A percentile compares a stretch with the other conserved stretches of the same genome.
Conservation (phyloP, 2,797 vertebrate genomes). For the Anas bernieri region DNA sequence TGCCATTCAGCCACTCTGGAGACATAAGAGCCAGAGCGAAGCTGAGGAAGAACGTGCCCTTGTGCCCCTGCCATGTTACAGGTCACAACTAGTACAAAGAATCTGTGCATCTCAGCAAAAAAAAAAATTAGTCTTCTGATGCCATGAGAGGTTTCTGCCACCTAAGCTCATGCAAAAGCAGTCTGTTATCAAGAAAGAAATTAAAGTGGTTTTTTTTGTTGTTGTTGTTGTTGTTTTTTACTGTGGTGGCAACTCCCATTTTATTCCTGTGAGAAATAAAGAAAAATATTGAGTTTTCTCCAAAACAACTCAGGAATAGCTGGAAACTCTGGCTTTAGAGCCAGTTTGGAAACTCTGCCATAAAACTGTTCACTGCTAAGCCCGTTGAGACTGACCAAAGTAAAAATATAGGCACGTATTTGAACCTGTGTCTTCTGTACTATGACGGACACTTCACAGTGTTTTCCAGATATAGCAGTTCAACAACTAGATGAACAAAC, state of each 20-base stretch:
- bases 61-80: too few relatives aligned
- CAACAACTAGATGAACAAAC: neutral
- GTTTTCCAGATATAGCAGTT: neutral
- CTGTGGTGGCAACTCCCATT: too few relatives aligned
- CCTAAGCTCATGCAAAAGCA: neutral
- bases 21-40: accelerated
- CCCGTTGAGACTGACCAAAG: accelerated
- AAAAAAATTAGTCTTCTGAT: neutral
- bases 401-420: neutral
- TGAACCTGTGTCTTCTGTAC: neutral
- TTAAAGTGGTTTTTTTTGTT: neutral
- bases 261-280: neutral
- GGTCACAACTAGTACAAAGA: neutral
- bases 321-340: neutral
- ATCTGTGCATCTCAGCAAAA: too few relatives aligned
- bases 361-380: neutral
- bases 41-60: neutral
- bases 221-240: neutral
- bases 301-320: neutral
- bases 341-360: too few relatives aligned
- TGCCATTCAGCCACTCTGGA: neutral
- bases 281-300: neutral
- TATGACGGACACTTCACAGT: neutral
- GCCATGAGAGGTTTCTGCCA: neutral
- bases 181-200: neutral